Base-by-base conservation (phyloP, 2,113 vertebrate species). In the Serinus canaria region DNA sequence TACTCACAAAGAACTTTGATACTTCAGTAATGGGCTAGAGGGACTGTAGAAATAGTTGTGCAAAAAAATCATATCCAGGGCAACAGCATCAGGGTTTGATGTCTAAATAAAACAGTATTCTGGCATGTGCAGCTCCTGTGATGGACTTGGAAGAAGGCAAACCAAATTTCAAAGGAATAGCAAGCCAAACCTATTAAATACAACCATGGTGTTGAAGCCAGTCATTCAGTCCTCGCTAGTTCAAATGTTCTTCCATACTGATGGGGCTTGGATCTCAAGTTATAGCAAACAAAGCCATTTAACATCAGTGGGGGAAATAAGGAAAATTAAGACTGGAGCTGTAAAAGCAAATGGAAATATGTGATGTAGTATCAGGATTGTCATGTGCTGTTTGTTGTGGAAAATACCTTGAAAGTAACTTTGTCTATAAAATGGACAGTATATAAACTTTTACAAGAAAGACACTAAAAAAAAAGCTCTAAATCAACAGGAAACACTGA, bases 121-220 rank as follows among this genome's bases (percentile, higher is more conserved):
- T 86, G 75, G 64, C 83, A 72, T 2, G 2, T 3, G 11, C 1
- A 2, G 43, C 22, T 87, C n/a, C 56, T 83, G 3, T 52, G 79
- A 67, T 75, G 60, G 49, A 44, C 39, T 94, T 81, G 56, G 80
- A 96, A 75, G 39, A 44, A 90, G 31, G 69, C 31, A 89, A 81
- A 66, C 27, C 22, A 27, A 90, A 92, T 88, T 86, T 80, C 56
- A 94, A 68, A 70, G n/a, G 52, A 83, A 84, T 13, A 94, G 49
- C 43, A 87, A 74, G 89, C 59, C 83, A 96, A 95, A 91, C 12
- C 39, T 89, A 72, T 78, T 81, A 83, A 96, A 92, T 81, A 86
- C 39, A 94, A 53, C 55, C 21, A 77, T 39, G 31, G 43, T 83
- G 47, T 83, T 93, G 76, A 95, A 92, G 72, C 63, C 47, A 94